Evolutionary conservation across 2,888 invertebrate genomes (phyloP).

Genomic region (Digitonthophagus gazella): DNA sequence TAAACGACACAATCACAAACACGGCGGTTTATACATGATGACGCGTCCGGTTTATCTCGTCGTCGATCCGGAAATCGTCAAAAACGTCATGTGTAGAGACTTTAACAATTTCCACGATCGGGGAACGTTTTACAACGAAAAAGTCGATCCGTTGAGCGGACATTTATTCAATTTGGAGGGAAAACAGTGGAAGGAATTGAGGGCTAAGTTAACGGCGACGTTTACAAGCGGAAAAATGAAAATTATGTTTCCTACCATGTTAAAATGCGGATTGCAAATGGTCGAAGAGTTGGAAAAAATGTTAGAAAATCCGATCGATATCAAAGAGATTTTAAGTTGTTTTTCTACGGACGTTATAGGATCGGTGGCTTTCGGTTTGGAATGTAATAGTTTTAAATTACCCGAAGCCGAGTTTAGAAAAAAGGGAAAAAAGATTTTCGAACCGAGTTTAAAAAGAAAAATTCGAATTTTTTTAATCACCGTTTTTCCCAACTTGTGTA

Average conservation of each 20-base stretch:
- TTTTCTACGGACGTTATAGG: conserved; percentile 55
- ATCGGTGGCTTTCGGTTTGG: conserved; percentile 57
- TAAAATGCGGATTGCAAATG: conserved; percentile 40
- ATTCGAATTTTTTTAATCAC: conserved; percentile 48
- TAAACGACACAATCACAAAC: conserved; percentile 32
- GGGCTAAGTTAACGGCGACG: conserved; percentile 48
- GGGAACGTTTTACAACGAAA: conserved; percentile 41
- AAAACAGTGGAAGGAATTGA: conserved; percentile 48
- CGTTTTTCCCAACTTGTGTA: conserved; percentile 43
- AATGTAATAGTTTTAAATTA: conserved; percentile 55
- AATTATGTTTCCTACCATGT: conserved; percentile 45
- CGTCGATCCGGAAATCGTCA: conserved; percentile 43
- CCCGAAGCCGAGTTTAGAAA: conserved; percentile 51
- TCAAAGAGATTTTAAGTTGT: conserved; percentile 49
- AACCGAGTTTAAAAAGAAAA: conserved; percentile 24
- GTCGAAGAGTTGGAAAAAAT: conserved; percentile 35
- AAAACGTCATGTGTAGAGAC: conserved; percentile 43
- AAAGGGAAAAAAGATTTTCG: conserved; percentile 29
- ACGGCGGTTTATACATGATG: conserved; percentile 37
- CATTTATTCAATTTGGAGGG: conserved; percentile 41
- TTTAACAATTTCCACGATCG: conserved; percentile 44
- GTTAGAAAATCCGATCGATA: conserved; percentile 42
- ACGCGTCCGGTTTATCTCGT: conserved; percentile 40
- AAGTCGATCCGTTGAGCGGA: conserved; percentile 40
- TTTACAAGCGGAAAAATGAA: conserved; percentile 53